Evolutionary conservation across 1,140 invertebrate genomes (phyloP), one percentile per base, ranked within the genome.

Genomic region (Luehdorfia chinensis): DNA sequence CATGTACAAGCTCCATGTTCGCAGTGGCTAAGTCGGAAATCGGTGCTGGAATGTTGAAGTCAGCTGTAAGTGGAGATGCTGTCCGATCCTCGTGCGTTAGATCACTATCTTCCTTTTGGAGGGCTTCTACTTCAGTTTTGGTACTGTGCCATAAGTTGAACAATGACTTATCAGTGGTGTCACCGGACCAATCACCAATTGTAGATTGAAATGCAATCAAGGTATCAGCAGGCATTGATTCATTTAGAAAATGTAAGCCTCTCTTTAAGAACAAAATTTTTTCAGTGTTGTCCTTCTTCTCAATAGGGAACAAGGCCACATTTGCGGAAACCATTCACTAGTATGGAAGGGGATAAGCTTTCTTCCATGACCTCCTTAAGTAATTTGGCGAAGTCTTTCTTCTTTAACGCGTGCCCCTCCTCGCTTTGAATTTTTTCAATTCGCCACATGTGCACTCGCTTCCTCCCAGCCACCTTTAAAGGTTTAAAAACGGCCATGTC

Each of bases 401-500:
- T 43, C 13, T 45, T 45, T 16, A 31, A 15, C 2, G 13, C 13
- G 12, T 45, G 13, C 12, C 25, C 8, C 12, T 45, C 41, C 7
- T 18, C 27, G 8, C 27, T 16, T 15, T 16, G 5, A 16, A 31
- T 30, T 31, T 31, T 43, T 28, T 28, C 25, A 28, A 28, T 28
- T 2, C 25, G 25, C 25, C 25, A 28, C 4, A 4, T 28, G n/a
- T 28, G n/a, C 4, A 28, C 25, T n/a, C 25, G 25, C n/a, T 28
- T 28, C n/a, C 25, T 25, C 25, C 25, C 2, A n/a, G 25, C 25
- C n/a, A 6, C 2, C n/a, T 57, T 57, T 33, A 57, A 7, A 12
- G 55, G 55, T 15, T 39, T 31, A 11, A 51, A 51, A 11, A 46
- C 51, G 1, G 37, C 39, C 8, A 48, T 46, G 27, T 57, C 55